Evolutionary conservation across 2,888 invertebrate species (phyloP), one percentile per base, ranked within the genome.

Genomic region (Ophion slaviceki): DNA sequence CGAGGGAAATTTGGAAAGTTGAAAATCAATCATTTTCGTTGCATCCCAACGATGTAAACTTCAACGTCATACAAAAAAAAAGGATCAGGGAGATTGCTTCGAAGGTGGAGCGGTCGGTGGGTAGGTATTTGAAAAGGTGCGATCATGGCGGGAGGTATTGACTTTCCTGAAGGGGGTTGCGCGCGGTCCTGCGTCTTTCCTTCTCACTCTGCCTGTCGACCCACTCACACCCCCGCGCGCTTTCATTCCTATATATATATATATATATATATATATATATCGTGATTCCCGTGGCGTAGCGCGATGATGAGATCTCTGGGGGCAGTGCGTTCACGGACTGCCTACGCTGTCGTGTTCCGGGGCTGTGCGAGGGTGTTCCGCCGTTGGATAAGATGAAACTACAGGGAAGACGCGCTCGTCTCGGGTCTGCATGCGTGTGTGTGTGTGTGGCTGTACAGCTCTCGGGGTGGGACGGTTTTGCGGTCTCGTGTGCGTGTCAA

Each of bases 271-370:
- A 0, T 53, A 53, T 53, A 53, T 53, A 14, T 17, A 53, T 82
- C 64, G 85, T 68, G 80, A 86, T 68, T 83, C 77, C 80, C 86
- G 77, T 72, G 74, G 75, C 76, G 71, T 89, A 88, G 88, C 86
- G 87, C 80, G 89, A 89, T 90, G 90, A 91, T 91, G 91, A 91
- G 89, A 89, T 89, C 91, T 90, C 90, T 88, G 84, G 86, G 86
- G 88, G 89, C 84, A 83, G 87, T 57, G 76, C 40, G 71, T 68
- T 68, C 67, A 71, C 62, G 62, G 71, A 82, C 82, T 80, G 66
- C 79, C 82, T 82, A 80, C 82, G 77, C 83, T 66, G 77, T 76
- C 82, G 77, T 72, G 86, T 83, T 61, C 76, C 76, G 57, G 47
- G 66, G 76, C 74, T 84, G 45, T 64, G 74, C 45, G 81, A 72